These are phyloP conservation scores for Lepus timidus DNA, from an alignment of 2,113 vertebrate species.

Conservation along the genomic window DNA sequence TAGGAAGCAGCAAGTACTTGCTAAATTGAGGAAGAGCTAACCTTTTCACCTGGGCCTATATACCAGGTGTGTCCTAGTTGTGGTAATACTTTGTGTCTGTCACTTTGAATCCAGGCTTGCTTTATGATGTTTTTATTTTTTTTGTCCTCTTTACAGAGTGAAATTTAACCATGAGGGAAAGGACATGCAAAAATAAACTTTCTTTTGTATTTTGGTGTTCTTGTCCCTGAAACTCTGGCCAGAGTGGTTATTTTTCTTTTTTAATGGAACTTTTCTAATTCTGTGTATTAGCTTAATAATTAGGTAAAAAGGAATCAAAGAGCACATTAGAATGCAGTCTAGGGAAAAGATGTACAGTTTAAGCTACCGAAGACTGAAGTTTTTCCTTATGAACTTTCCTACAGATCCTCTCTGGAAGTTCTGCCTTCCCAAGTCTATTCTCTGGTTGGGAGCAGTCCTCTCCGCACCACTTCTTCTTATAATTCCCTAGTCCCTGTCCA, in stretches of 20 bases:
- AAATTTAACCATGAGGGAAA: not conserved
- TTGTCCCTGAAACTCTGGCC: not conserved
- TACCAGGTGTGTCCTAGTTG: not conserved
- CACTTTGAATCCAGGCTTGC: not conserved
- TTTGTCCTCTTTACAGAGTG: not conserved
- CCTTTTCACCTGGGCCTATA: not conserved
- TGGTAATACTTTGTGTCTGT: not conserved
- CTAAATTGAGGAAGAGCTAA: not conserved
- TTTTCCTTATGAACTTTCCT: slow-evolving; percentile 52
- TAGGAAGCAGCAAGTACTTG: not conserved
- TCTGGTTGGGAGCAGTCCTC: slow-evolving; percentile 91
- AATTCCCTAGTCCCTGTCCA: slow-evolving; percentile 90
- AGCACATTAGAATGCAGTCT: not conserved
- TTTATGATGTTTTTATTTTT: not conserved
- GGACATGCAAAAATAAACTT: slow-evolving; percentile 18
- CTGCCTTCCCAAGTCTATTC: slow-evolving; percentile 90
- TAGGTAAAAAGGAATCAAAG: slow-evolving; percentile 38
- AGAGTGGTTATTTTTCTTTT: slow-evolving; percentile 31
- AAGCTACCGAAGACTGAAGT: not conserved
- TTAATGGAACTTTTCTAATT: slow-evolving; percentile 28
- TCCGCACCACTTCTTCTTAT: slow-evolving; percentile 89
- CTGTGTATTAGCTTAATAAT: slow-evolving; percentile 41
- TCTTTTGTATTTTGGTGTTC: slow-evolving; percentile 10
- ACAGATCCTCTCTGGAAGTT: slow-evolving; percentile 91
- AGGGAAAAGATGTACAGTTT: not conserved